Conservation (phyloP, 2,113 vertebrate genomes). For the Excalfactoria chinensis region DNA sequence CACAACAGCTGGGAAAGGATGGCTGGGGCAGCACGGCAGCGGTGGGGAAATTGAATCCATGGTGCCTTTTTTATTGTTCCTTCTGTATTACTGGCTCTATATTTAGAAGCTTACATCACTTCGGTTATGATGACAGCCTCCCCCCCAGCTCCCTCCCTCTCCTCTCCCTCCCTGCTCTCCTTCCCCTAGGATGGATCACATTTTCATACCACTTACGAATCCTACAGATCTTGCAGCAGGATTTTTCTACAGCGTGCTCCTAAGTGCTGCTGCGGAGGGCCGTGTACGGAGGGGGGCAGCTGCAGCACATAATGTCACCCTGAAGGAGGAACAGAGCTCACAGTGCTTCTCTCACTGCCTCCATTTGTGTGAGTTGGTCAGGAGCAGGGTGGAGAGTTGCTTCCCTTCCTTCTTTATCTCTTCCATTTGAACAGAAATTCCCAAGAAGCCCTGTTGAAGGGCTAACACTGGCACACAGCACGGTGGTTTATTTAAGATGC, state of each 20-base stretch:
- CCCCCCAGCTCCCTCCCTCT: constrained; percentile 61
- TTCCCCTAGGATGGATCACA: constrained; percentile 74
- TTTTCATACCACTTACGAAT: constrained; percentile 78
- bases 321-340: background rate
- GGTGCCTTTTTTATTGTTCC: constrained; percentile 82
- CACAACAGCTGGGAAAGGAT: constrained; percentile 27
- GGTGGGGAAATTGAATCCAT: constrained; percentile 58
- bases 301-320: background rate
- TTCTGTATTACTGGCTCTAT: constrained; percentile 83
- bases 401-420: background rate
- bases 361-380: background rate
- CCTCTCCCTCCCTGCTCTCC: constrained; percentile 28
- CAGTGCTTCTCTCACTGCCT: background rate
- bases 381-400: constrained; percentile 32
- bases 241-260: constrained; percentile 47
- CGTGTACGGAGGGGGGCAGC: background rate
- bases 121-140: constrained; percentile 84
- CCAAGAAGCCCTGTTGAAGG: constrained; percentile 5
- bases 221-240: constrained; percentile 63
- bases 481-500: constrained; percentile 4
- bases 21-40: constrained; percentile 9
- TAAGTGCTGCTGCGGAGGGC: background rate
- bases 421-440: constrained; percentile 17
- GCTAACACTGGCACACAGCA: background rate
- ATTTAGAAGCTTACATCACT: constrained; percentile 96